Evolutionary conservation across 2,888 invertebrate species (phyloP).

Genomic region (Theretra japonica): DNA sequence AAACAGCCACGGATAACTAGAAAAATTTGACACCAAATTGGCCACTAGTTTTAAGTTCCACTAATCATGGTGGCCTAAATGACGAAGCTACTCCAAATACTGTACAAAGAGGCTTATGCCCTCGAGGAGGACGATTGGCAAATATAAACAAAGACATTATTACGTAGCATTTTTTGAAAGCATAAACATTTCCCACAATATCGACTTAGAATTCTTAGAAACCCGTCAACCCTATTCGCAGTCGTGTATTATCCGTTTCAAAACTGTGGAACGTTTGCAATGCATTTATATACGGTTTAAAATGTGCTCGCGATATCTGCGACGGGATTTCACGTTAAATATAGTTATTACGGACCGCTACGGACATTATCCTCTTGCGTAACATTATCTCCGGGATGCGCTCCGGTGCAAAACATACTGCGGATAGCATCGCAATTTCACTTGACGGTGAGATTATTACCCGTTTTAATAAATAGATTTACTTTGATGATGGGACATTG

Average conservation of each 20-base stretch:
- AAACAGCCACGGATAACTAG: too few relatives aligned
- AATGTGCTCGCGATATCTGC: constrained; percentile 20
- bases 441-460: not conserved
- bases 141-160: too few relatives aligned
- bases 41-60: too few relatives aligned
- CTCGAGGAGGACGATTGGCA: too few relatives aligned
- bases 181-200: not conserved
- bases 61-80: too few relatives aligned
- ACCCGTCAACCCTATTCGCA: not conserved
- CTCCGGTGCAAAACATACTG: not conserved
- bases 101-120: too few relatives aligned
- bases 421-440: not conserved
- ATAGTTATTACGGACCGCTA: constrained; percentile 20
- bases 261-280: constrained; percentile 14
- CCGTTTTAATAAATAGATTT: too few relatives aligned
- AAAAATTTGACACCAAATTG: too few relatives aligned
- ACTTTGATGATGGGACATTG: too few relatives aligned
- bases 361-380: constrained; percentile 11
- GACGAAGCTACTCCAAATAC: too few relatives aligned
- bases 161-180: not conserved
- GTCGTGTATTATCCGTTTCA: constrained; percentile 8
- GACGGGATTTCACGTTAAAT: constrained; percentile 20
- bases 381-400: constrained; percentile 7
- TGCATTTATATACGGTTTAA: constrained; percentile 16
- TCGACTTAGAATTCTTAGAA: too few relatives aligned